Conservation (phyloP, 1,140 invertebrate species). For the Cotesia typhae region DNA sequence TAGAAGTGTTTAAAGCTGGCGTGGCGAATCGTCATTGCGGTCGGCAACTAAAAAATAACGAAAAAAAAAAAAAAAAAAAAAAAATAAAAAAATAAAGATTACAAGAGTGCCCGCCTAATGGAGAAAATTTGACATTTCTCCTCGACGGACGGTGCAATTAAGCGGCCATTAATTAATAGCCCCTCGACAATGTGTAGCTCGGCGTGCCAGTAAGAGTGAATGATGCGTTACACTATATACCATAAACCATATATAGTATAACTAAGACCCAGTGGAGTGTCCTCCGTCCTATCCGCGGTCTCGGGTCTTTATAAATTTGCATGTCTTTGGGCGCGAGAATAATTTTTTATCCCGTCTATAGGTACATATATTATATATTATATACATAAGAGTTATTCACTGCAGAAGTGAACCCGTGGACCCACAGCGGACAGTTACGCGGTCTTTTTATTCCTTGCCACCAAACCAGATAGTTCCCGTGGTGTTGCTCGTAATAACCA, state of each 20-base stretch:
- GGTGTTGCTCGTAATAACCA: slow-evolving; percentile 62
- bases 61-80: slow-evolving; percentile 14
- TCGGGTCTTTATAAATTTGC: slow-evolving; percentile 63
- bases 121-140: neutral
- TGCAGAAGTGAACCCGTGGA: slow-evolving; percentile 45
- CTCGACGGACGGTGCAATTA: slow-evolving; percentile 48
- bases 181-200: neutral
- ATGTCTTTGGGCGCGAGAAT: slow-evolving; percentile 63
- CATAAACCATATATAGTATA: neutral
- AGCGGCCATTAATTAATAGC: slow-evolving; percentile 59
- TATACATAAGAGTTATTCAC: neutral
- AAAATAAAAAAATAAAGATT: slow-evolving; percentile 5
- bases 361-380: slow-evolving; percentile 5
- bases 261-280: slow-evolving; percentile 4
- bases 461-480: slow-evolving; percentile 31
- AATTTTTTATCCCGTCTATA: slow-evolving; percentile 58
- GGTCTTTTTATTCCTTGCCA: slow-evolving; percentile 24
- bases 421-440: slow-evolving; percentile 55
- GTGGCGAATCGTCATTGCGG: no score
- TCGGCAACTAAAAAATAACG: neutral
- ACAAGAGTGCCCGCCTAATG: neutral
- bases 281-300: slow-evolving; percentile 43
- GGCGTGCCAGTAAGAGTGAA: no score
- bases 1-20: neutral
- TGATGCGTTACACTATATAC: neutral